Base-by-base conservation (phyloP, 2,113 vertebrate species). In the Myxocyprinus asiaticus region DNA sequence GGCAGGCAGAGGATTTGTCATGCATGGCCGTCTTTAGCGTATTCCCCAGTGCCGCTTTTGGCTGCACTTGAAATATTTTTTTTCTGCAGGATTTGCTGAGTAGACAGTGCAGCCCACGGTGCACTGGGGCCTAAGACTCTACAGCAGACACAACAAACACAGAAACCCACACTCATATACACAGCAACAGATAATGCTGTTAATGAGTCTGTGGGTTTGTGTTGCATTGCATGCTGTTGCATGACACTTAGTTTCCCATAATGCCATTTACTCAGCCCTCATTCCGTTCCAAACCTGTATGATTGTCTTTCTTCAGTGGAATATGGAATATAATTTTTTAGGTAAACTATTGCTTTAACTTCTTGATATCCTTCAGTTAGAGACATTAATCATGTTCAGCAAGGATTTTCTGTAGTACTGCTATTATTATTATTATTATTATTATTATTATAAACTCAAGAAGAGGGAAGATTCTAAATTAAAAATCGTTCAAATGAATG, bases 1-100 rank as follows among this genome's bases (percentile, higher is more conserved):
- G 87, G 85, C 85, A 84, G 87, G 86, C 71, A 85, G 83, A 86
- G 86, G 88, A 90, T 91, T 90, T 88, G 86, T 84, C 85, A 87
- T 87, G 88, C 88, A 82, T 86, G 89, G 79, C 81, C 77, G 89
- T 89, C 88, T 81, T 62, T 81, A 72, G 82, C 83, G 86, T 86
- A 88, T 86, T 85, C 82, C 87, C 88, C 84, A 84, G 81, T 81
- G 85, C 84, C 22, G 5, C 89, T 90, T 85, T 84, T 92, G 88
- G 82, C 85, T 85, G 84, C 83, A 87, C 74, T 86, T 78, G 76
- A 68, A 71, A 81, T 88, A 76, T 45, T 77, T 88, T 87, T 87
- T 86, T 87, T 45, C 86, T 87, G 86, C 79, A 53, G 84, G 78
- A 83, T 88, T 86, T 87, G 82, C 85, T 43, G 67, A 86, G 45